Percentiles rank a stretch among this genome's conserved stretches.
These are phyloP conservation scores for Polydrusus cervinus DNA, from an alignment of 2,888 invertebrate genomes.

Conservation along the genomic window DNA sequence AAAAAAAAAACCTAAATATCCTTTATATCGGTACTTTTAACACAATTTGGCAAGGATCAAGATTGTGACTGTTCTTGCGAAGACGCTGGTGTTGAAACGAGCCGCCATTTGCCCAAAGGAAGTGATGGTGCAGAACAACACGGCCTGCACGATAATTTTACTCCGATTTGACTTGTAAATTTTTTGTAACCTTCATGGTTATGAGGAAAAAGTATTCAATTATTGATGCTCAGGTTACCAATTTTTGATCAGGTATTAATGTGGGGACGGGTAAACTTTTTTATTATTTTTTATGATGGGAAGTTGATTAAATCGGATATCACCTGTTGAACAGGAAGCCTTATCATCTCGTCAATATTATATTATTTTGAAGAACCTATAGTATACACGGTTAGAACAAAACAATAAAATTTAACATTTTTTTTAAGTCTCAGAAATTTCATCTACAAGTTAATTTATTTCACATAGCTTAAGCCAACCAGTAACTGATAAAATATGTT, in stretches of 20 bases:
- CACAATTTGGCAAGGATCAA: too few species aligned
- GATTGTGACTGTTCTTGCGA: too few species aligned
- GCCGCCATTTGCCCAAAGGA: constrained; percentile 42
- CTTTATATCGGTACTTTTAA: too few species aligned
- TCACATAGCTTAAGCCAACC: too few species aligned
- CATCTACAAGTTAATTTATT: too few species aligned
- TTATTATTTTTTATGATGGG: not conserved
- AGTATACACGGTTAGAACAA: too few species aligned
- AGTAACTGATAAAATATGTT: too few species aligned
- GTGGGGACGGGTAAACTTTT: not conserved
- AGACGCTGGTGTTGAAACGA: constrained; percentile 23
- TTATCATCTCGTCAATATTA: not conserved
- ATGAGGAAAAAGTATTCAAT: constrained; percentile 20
- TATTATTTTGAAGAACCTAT: not conserved
- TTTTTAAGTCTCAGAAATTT: too few species aligned
- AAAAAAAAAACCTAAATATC: too few species aligned
- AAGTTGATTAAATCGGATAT: not conserved
- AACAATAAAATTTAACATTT: too few species aligned
- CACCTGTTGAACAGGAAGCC: not conserved
- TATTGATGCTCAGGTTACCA: constrained; percentile 14
- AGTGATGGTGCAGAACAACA: constrained; percentile 36
- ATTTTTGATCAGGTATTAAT: constrained; percentile 22
- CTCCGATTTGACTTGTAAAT: constrained; percentile 42
- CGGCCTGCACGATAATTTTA: constrained; percentile 31
- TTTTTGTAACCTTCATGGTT: constrained; percentile 12